Evolutionary conservation across 2,888 invertebrate species (phyloP).

Genomic region (Stegana nigrithorax): DNA sequence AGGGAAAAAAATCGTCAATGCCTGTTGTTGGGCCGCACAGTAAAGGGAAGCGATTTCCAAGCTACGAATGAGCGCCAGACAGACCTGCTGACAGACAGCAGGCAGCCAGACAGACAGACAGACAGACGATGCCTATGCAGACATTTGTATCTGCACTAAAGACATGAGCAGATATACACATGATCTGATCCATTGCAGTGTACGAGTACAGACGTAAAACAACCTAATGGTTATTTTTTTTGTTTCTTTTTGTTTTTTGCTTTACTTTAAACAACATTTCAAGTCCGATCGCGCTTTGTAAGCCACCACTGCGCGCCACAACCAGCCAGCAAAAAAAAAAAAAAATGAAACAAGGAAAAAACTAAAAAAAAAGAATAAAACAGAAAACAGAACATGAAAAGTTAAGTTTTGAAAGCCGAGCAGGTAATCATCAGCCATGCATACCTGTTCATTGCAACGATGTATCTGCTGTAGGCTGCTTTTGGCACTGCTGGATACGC

Average conservation of each 20-base stretch:
- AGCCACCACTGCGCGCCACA: neutral
- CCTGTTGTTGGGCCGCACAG: neutral
- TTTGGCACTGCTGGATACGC: too few species aligned
- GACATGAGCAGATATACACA: neutral
- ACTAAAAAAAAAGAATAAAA: neutral
- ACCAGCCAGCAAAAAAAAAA: neutral
- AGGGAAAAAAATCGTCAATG: neutral
- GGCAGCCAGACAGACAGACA: neutral
- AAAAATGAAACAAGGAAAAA: neutral
- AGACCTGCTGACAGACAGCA: neutral
- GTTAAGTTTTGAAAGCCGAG: neutral
- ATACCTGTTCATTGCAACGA: too few species aligned
- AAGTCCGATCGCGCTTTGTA: neutral
- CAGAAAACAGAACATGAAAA: neutral
- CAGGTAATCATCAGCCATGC: neutral
- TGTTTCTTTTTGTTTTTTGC: too few species aligned
- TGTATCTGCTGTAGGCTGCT: too few species aligned
- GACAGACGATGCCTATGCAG: neutral
- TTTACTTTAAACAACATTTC: neutral
- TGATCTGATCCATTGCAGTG: neutral
- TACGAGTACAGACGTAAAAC: neutral
- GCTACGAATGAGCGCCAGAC: neutral
- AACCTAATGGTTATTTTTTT: neutral
- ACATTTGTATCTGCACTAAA: too few species aligned
- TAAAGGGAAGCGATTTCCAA: neutral